Evolutionary conservation across 2,888 invertebrate species (phyloP).

Genomic region (Prosapia bicincta): DNA sequence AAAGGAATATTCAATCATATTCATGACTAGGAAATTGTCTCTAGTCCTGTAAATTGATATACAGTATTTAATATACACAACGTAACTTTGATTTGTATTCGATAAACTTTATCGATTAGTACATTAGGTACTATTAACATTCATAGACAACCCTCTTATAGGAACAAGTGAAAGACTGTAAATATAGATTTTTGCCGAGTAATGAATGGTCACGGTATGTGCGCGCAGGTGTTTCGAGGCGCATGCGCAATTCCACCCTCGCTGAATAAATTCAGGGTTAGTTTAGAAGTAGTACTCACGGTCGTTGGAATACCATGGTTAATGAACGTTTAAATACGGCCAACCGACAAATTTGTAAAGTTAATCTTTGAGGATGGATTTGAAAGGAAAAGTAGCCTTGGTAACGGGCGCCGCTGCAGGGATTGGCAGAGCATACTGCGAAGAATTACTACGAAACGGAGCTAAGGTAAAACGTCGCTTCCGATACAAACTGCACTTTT

Average conservation of each 20-base stretch:
- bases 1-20: no score
- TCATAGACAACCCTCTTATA: no score
- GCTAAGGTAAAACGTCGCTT: constrained; percentile 57
- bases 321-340: not conserved
- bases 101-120: not conserved
- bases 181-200: not conserved
- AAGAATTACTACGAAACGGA: constrained; percentile 67
- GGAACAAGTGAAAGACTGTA: not conserved
- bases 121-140: no score
- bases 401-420: constrained; percentile 72
- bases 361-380: constrained; percentile 53
- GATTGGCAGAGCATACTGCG: constrained; percentile 67
- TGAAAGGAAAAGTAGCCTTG: constrained; percentile 69
- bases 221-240: not conserved
- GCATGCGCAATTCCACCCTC: not conserved
- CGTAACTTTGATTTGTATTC: no score
- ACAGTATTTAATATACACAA: no score
- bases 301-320: not conserved
- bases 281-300: not conserved
- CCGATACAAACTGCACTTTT: not conserved
- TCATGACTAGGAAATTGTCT: no score
- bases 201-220: not conserved
- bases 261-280: not conserved
- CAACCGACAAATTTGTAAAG: not conserved
- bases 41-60: no score